Conservation (phyloP, 23 tunicate species). For the Ciona savignyi region DNA sequence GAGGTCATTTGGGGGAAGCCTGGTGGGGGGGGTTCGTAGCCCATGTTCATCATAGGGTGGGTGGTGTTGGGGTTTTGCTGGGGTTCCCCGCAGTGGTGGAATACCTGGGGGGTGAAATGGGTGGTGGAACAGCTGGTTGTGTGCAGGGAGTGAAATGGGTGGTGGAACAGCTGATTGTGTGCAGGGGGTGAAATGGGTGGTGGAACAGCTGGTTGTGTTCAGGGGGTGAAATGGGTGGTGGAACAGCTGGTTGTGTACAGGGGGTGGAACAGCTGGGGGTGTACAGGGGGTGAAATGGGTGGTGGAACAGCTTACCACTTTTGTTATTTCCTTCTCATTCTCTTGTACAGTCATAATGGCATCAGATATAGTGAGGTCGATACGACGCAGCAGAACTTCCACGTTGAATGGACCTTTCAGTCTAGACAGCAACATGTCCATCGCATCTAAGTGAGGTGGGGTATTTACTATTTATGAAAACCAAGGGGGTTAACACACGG, state of each 20-base stretch:
- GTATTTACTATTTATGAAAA: no score
- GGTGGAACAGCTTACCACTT: no score
- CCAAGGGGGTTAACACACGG: no score
- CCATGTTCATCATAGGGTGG: neutral
- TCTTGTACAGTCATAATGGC: slow-evolving; percentile 76
- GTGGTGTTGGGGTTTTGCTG: slow-evolving; percentile 8
- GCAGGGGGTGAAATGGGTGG: no score
- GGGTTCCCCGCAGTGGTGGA: neutral
- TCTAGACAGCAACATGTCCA: slow-evolving; percentile 38
- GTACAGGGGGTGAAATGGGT: no score
- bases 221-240: neutral
- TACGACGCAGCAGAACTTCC: slow-evolving; percentile 39
- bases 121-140: no score
- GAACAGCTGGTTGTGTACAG: no score
- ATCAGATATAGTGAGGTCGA: slow-evolving; percentile 64
- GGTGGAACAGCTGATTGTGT: no score
- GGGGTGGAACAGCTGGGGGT: neutral
- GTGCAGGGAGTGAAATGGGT: no score
- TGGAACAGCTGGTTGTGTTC: no score
- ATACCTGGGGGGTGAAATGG: slow-evolving; percentile 3
- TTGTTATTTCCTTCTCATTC: slow-evolving; percentile 16
- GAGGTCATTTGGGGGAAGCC: no score
- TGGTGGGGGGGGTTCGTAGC: neutral
- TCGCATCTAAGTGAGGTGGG: slow-evolving; percentile 33
- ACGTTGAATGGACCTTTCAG: slow-evolving; percentile 63